Evolutionary conservation across 64 coral and sea anemone species (phyloP), one percentile per base, ranked within the genome.

Genomic region (Catalaphyllia jardinei): DNA sequence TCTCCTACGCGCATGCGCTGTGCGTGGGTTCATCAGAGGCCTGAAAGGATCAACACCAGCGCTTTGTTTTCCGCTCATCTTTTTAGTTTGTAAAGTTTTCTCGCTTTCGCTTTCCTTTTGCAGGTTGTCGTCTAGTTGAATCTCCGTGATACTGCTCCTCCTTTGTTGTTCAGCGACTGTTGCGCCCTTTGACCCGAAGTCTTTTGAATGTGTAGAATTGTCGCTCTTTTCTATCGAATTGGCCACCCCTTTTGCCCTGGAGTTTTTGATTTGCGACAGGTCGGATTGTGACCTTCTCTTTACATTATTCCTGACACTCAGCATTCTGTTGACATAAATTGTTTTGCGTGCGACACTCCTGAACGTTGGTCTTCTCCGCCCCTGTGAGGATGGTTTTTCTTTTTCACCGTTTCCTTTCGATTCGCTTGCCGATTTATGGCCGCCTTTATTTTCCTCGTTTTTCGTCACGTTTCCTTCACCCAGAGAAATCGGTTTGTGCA

Each of bases 401-500:
- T 61, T 52, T 79, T 79, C 57, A 31, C 52, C 57, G 4, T 74
- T 0, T 12, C 75, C 72, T 18, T 62, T 88, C 22, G 27, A 12
- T 19, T 51, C 42, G 29, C 22, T 27, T 69, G 65, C 12, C 22
- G 31, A 61, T 71, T 18, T 63, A 50, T 64, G 75, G 2, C 0
- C 64, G 20, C 78, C 61, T 55, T 71, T 69, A 62, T 75, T 63
- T 25, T 74, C 38, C 16, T 75, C 84, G n/a, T 8, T 17, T 57
- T 80, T 79, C 3, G 29, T 3, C 50, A 61, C 72, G 8, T 24
- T 52, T 80, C n/a, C 72, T 4, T 88, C 59, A 0, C 59, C 72
- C 9, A 88, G 10, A 62, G 62, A 73, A 16, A 93, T 80, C 12
- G 91, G 91, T 76, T 93, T 93, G 52, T 93, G 91, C 91, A 93